Evolutionary conservation across 2,888 invertebrate species (phyloP), one percentile per base, ranked within the genome.

Genomic region (Conus canariensis): DNA sequence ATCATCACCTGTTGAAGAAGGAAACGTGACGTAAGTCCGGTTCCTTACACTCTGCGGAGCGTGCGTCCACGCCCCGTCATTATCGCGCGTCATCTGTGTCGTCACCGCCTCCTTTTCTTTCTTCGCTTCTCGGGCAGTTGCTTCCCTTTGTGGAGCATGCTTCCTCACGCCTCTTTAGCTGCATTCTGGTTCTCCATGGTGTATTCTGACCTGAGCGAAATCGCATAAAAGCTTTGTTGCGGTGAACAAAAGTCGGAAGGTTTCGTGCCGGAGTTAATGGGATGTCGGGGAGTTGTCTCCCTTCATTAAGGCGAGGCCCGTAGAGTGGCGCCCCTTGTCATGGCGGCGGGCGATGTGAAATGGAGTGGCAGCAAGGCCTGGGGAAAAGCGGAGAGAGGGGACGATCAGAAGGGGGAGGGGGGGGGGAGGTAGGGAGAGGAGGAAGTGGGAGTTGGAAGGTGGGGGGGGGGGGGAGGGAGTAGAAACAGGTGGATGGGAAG

Each of bases 241-340:
- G 16, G 16, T 14, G 19, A 2, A 83, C 58, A 83, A 83, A 83
- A 56, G 83, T 70, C 19, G 19, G 10, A 85, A n/a, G 58, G 59
- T 58, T 85, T 85, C 14, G 9, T 10, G 58, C n/a, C 60, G 12
- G 85, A 16, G 59, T 85, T 85, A 60, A 85, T 85, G 59, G 85
- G 85, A 85, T 85, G 85, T 85, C 85, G 85, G 58, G 85, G 6
- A 59, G 85, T 85, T 85, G 85, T 85, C 85, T 59, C 85, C 85
- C 82, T 58, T 85, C 59, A 22, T 85, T 59, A 85, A 14, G 8
- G 60, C 16, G 0, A 6, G 14, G 58, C 60, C 85, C 85, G n/a
- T 85, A 85, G 85, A 85, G 85, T 85, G 60, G 9, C 60, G 77
- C 59, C 60, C 85, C 85, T 85, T 85, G 85, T 59, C 58, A 85